phyloP scores from a whole-genome alignment of 2,113 vertebrate genomes.

The Carollia perspicillata region DNA sequence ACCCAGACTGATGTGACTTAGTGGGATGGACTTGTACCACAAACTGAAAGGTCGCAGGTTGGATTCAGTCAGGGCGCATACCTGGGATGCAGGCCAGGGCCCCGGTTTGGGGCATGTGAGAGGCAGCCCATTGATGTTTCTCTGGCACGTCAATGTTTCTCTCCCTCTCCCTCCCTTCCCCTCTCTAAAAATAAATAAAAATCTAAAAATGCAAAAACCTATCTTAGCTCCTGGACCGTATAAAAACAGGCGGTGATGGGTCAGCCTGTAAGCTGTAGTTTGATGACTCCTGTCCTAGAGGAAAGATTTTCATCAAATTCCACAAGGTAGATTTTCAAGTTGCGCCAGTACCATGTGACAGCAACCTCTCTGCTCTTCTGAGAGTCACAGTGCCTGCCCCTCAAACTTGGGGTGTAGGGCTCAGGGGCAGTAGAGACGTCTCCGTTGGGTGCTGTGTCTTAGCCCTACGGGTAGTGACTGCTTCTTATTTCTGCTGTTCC shows the following conservation, averaged over 20 bases:
- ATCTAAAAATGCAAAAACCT: background rate
- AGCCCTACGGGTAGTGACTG: background rate
- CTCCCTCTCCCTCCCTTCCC: no score
- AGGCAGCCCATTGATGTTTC: no score
- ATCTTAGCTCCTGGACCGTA: background rate
- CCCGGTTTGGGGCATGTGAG: no score
- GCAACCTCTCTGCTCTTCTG: background rate
- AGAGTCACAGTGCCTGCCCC: background rate
- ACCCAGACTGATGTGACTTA: no score
- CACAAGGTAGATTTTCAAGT: background rate
- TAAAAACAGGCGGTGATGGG: background rate
- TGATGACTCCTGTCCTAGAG: background rate
- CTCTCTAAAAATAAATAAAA: no score
- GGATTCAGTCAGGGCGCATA: no score
- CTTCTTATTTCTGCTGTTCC: background rate
- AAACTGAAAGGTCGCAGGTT: no score
- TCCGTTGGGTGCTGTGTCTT: background rate
- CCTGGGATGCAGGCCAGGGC: no score
- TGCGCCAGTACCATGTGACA: background rate
- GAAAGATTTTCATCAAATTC: background rate
- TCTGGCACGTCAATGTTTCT: no score
- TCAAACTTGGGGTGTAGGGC: background rate
- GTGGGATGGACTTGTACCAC: no score
- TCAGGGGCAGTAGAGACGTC: background rate
- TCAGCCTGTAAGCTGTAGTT: background rate